Base-by-base conservation (phyloP, 35 echinoderm and acorn worm genomes). In the Ophioderma brevispina region DNA sequence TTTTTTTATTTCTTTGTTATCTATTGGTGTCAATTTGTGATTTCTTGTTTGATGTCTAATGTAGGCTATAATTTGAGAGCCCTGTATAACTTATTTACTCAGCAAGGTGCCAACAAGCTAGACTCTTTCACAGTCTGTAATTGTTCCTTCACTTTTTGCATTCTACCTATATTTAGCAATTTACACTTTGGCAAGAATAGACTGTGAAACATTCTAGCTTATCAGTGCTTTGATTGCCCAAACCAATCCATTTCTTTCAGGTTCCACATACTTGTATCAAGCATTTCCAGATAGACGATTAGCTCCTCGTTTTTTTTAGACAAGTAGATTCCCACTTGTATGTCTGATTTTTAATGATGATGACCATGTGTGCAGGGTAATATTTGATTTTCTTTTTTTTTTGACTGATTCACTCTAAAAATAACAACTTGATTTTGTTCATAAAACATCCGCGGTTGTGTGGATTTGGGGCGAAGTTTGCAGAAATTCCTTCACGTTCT, bases 21-120 rank as follows among this genome's bases (percentile, higher is more conserved):
- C 5, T 70, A 18, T 46, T 70, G 5, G 59, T 25, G 59, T 6
- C 23, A 13, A 25, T 70, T 6, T 70, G 59, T 70, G 28, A 25
- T 70, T 70, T 70, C 59, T 70, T 70, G 59, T 70, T 6, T 70
- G 59, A 70, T 70, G 59, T 70, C 59, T 15, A 70, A 8, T 70
- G 59, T 70, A 70, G 59, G 59, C 59, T 70, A 70, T 70, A 70
- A 8, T 70, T 70, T 70, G 59, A 70, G 59, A 70, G 59, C 59
- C 59, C 59, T 70, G 59, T 70, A 70, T 46, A 46, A 46, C 17
- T 46, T 8, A 46, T 46, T 46, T 2, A 30, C n/a, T 13, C 5
- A 70, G 59, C 41, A 46, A 46, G 17, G 59, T 70, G 28, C 59
- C 59, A 70, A 70, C 59, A 70, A 30, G 17, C 59, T 70, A 70